Percentiles rank a stretch among this genome's conserved stretches.
These are phyloP conservation scores for Drusus annulatus DNA, from an alignment of 1,140 invertebrate genomes.

Conservation along the genomic window DNA sequence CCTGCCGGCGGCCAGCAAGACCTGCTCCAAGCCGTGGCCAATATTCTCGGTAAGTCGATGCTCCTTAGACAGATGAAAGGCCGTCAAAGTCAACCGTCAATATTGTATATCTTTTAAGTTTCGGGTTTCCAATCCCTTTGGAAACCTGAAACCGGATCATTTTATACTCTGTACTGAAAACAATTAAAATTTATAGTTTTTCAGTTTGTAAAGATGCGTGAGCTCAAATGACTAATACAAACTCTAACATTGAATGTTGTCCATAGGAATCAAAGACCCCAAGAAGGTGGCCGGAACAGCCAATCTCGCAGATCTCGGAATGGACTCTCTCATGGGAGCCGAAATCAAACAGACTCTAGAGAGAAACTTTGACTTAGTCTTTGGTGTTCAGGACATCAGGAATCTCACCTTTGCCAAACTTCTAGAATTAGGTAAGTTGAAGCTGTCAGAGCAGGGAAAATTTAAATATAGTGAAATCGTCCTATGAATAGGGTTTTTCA, in stretches of 20 bases:
- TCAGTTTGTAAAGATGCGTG: too few relatives aligned
- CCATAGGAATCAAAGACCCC: conserved; percentile 81
- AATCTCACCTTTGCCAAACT: conserved; percentile 81
- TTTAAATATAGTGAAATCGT: too few relatives aligned
- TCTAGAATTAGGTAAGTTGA: conserved; percentile 73
- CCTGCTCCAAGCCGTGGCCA: conserved; percentile 83
- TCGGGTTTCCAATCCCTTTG: too few relatives aligned
- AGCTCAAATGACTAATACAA: neutral
- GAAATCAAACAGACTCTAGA: conserved; percentile 98
- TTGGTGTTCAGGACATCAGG: conserved; percentile 93
- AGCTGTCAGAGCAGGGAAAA: too few relatives aligned
- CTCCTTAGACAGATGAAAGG: too few relatives aligned
- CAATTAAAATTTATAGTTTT: too few relatives aligned
- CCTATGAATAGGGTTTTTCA: too few relatives aligned
- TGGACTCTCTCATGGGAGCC: conserved; percentile 98
- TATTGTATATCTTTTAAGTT: too few relatives aligned
- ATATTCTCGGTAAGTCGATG: conserved; percentile 80
- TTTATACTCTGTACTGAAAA: too few relatives aligned
- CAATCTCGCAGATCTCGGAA: conserved; percentile 92
- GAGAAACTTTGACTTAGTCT: conserved; percentile 89
- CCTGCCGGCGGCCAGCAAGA: conserved; percentile 70
- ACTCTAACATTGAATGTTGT: conserved; percentile 46
- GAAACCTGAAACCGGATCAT: too few relatives aligned
- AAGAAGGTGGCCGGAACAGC: conserved; percentile 81
- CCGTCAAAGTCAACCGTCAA: too few relatives aligned